Evolutionary conservation across 1,140 invertebrate genomes (phyloP), one percentile per base, ranked within the genome.

Genomic region (Monochamus saltuarius): DNA sequence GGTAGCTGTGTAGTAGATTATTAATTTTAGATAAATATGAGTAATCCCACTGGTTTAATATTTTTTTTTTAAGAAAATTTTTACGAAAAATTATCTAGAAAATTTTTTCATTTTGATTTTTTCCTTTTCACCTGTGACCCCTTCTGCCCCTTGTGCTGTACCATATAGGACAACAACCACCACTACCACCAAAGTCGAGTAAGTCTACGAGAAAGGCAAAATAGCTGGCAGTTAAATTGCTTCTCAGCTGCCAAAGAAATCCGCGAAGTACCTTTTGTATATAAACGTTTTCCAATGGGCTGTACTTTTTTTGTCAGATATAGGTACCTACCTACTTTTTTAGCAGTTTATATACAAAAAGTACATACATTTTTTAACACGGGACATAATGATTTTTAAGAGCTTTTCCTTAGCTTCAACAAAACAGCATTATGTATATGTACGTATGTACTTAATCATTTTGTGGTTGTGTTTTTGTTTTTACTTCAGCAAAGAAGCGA

Each of bases 141-240:
- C 65, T 46, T 58, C 53, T 62, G 60, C 61, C 59, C 60, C 64
- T 65, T 72, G 62, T 67, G 69, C 63, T 63, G 65, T 66, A 60
- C 65, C 59, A 49, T 60, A 61, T 66, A 73, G 71, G 68, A 71
- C 69, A 49, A 71, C 67, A 43, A 67, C 62, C 53, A 72, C 70
- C 62, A 75, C 73, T 64, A 73, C 69, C 64, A 67, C 71, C 70
- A 76, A 74, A 71, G 73, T 74, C 74, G 75, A 76, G 73, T 75
- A 75, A 75, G 75, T 77, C 53, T 47, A 54, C 37, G 35, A 43
- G 7, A 49, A 59, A 45, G 9, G 22, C 14, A 56, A 51, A 22
- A 47, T 8, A 16, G 49, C 22, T 43, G 2, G 46, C 42, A 39
- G 56, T 46, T 37, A 49, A 13, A 34, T 8, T 19, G 56, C 56